phyloP scores from a whole-genome alignment of 2,888 invertebrate genomes.

The Blastobasis adustella region DNA sequence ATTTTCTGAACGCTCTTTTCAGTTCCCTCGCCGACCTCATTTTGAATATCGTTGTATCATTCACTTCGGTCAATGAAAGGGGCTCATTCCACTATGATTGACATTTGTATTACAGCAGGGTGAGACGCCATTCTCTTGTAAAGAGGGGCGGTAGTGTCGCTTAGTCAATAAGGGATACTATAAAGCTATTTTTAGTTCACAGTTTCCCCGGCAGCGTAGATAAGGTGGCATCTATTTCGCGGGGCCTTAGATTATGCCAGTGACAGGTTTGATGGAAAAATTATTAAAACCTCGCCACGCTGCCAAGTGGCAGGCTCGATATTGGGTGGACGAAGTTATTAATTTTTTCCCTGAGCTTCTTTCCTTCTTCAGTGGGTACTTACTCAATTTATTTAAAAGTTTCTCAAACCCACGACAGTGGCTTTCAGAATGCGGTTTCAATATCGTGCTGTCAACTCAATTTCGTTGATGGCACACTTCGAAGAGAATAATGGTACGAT shows the following conservation, averaged over 20 bases:
- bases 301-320: conserved; percentile 9
- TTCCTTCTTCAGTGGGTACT: too few species aligned
- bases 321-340: conserved; percentile 4
- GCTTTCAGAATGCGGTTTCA: too few species aligned
- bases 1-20: too few species aligned
- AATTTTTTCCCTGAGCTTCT: neutral
- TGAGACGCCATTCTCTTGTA: neutral
- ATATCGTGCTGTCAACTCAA: too few species aligned
- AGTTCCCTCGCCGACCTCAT: too few species aligned
- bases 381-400: too few species aligned
- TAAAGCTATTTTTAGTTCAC: neutral
- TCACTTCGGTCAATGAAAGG: neutral
- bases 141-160: neutral
- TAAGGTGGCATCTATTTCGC: neutral
- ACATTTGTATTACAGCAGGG: conserved; percentile 7
- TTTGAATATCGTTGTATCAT: too few species aligned
- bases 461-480: too few species aligned
- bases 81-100: conserved; percentile 9
- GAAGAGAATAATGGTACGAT: too few species aligned
- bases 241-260: conserved; percentile 6
- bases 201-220: neutral
- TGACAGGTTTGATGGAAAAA: conserved; percentile 9
- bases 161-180: neutral
- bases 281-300: conserved; percentile 8
- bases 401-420: too few species aligned